Base-by-base conservation (phyloP, 92 coral and sea anemone species). In the Blastomussa wellsi region DNA sequence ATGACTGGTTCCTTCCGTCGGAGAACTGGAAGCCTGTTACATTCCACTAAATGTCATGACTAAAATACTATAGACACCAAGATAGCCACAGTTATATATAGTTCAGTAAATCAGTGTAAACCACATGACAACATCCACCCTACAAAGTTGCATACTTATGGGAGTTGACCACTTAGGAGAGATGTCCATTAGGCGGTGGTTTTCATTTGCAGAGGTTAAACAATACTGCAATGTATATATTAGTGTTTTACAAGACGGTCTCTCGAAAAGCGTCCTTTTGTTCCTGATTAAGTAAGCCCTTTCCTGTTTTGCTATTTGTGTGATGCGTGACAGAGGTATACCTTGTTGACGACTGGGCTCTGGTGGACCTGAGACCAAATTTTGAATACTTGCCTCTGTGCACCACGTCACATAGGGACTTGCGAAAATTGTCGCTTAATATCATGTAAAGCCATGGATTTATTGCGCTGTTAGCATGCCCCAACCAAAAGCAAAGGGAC, bases 391-490 rank as follows among this genome's bases (percentile, higher is more conserved):
- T 31, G 38, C n/a, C 53, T 36, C 78, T 42, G 4, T 11, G 77
- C 42, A 74, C 31, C 22, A 74, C 37, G 1, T 73, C 80, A 26
- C 59, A 47, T 20, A 83, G 55, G 24, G 79, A 72, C 68, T 15
- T 55, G 19, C 97, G 93, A 35, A 92, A 93, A 76, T 92, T 91
- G 48, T 89, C 95, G 38, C 87, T 92, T 65, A 93, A 73, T 12
- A 88, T 42, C 87, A 93, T 74, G 64, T 86, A 91, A 29, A 93
- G 78, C 88, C 95, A 93, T 35, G 97, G 92, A 38, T 93, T 92
- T 4, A 91, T 37, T 7, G 95, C 97, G 65, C 95, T 93, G 87
- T 93, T 93, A 0, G 94, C 78, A 31, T 93, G 97, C 12, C 93
- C 90, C 32, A 74, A 74, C 97, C 97, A 93, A 17, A 89, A 87